Evolutionary conservation across 37 sponge, comb jelly and placozoan genomes (phyloP), one percentile per base, ranked within the genome.

Genomic region (Theonella swinhoei): DNA sequence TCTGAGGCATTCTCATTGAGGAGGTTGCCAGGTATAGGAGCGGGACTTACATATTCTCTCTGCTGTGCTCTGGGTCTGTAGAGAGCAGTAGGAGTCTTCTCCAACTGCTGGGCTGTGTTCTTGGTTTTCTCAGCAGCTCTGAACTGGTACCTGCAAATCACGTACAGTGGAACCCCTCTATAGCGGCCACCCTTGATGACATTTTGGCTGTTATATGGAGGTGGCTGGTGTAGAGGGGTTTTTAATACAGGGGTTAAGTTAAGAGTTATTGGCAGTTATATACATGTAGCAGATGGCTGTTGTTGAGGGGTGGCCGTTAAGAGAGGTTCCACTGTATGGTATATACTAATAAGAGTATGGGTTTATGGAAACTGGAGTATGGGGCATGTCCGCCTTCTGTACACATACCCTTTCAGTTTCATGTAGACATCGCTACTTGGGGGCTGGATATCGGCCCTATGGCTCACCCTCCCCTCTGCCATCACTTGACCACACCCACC

Each of bases 401-500:
- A 14, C 14, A 17, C 83, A 54, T 20, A 96, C 97, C 70, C 75
- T 62, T 97, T 97, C 80, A 97, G 85, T 28, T 84, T 70, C 91
- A 95, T 79, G 84, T 97, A 97, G 25, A 58, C 64, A 34, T 69
- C 54, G 40, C 74, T 85, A 29, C 77, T 77, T 4, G 83, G 41
- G 14, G 96, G 93, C 43, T 93, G 92, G 34, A 93, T 80, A 19
- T 97, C 97, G 69, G 93, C 95, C 47, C 80, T 86, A 34, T 94
- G 95, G 19, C 60, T 75, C 23, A 97, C 91, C 79, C 84, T 97
- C 26, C 97, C 97, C 68, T 92, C 97, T 3, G 84, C 87, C 5
- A 32, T 28, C 0, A 95, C 30, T 25, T 79, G 40, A 24, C 83
- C 89, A 47, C 54, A 30, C 26, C 67, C 66, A 25, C 66, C 60